Base-by-base conservation (phyloP, 2,113 vertebrate species). In the Helogale parvula region DNA sequence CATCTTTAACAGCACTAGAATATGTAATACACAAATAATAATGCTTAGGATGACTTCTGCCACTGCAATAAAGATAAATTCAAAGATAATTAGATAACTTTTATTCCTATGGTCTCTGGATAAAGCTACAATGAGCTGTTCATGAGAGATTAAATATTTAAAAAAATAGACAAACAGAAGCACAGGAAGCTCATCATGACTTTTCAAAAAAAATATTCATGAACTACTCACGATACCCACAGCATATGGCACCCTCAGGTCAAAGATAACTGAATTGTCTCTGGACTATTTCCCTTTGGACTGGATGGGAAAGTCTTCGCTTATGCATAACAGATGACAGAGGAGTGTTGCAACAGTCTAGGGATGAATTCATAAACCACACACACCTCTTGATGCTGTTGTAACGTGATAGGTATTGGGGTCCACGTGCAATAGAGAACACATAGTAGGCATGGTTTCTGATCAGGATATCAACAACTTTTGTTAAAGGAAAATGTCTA, bases 31-130 rank as follows among this genome's bases (percentile, higher is more conserved):
- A 54, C 63, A 77, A 94, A 88, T 23, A 96, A 50, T 35, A 97
- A 38, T 76, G 5, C 12, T 80, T 25, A 81, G 29, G 96, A 92
- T 96, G 21, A 88, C 19, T 95, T 95, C 41, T 96, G 4, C n/a
- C 95, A 57, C 84, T 35, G 81, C 7, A 69, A 27, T 82, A 85
- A 79, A 97, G n/a, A 50, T 5, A 77, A 94, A 5, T 95, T 98
- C 74, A 93, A 96, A 76, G 38, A 69, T 94, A 94, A 97, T 94
- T 82, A 97, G 47, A 69, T 89, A 96, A 45, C 25, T 97, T 98
- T 76, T 0, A 81, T 76, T 98, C 71, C 17, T 74, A 14, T 85
- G 54, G 87, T 95, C 98, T 98, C 21, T 72, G 92, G 74, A 91
- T 97, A 97, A 88, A 98, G 1, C 50, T 85, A 27, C 57, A 84